A percentile compares a stretch with the other conserved stretches of the same genome.
Conservation (phyloP, 2,113 vertebrate genomes). For the Gymnobelideus leadbeateri region DNA sequence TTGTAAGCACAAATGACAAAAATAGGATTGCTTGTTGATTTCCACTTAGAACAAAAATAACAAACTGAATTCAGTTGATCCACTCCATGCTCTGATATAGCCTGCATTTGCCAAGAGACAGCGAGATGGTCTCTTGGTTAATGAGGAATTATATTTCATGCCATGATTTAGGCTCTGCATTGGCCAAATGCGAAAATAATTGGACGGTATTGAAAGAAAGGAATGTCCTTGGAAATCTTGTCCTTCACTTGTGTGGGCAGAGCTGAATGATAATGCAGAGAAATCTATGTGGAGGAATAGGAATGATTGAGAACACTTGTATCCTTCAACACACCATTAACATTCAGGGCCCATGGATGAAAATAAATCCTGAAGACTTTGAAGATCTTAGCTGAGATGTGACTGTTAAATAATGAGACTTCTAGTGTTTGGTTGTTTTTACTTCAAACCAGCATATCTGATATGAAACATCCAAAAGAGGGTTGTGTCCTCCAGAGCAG, state of each 20-base stretch:
- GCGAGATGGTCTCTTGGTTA: background rate
- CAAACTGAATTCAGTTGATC: background rate
- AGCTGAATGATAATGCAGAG: background rate
- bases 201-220: background rate
- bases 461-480: background rate
- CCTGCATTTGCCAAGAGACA: slow-evolving; percentile 22
- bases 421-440: background rate
- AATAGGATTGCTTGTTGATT: background rate
- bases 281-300: background rate
- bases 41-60: background rate
- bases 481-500: background rate
- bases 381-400: background rate
- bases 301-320: background rate
- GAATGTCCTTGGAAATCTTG: background rate
- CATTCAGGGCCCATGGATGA: background rate
- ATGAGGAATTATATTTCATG: slow-evolving; percentile 7
- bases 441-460: background rate
- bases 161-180: background rate
- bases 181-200: background rate
- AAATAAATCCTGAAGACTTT: slow-evolving; percentile 10
- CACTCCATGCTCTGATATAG: background rate
- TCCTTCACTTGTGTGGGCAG: background rate
- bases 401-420: background rate
- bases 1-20: background rate
- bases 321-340: background rate